Evolutionary conservation across 1,140 invertebrate species (phyloP).

Genomic region (Pseudobourletiella spinata): DNA sequence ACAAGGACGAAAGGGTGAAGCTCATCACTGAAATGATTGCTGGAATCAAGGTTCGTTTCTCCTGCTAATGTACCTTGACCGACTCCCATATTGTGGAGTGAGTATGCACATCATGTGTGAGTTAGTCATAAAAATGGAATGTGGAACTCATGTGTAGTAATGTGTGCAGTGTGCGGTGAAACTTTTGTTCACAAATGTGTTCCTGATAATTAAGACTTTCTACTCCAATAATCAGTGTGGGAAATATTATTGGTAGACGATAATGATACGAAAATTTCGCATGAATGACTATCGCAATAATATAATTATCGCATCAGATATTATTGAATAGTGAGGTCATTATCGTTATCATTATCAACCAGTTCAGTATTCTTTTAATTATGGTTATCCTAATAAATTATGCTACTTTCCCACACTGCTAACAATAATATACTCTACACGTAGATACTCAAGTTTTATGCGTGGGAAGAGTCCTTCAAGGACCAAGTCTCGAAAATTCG

Average conservation of each 20-base stretch:
- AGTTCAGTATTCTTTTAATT: too few species aligned
- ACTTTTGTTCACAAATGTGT: background rate
- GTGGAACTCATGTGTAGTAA: too few species aligned
- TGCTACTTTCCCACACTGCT: too few species aligned
- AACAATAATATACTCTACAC: background rate
- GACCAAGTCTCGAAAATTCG: constrained; percentile 36
- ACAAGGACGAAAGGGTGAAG: constrained; percentile 84
- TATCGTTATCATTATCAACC: too few species aligned
- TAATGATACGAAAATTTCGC: background rate
- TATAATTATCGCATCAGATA: background rate
- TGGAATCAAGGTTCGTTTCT: constrained; percentile 76
- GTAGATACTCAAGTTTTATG: constrained; percentile 37
- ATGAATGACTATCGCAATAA: background rate
- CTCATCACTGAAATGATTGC: constrained; percentile 91
- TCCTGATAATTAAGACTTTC: background rate
- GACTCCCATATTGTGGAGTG: too few species aligned
- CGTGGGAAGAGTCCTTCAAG: constrained; percentile 38
- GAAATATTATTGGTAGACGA: too few species aligned
- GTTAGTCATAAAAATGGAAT: too few species aligned
- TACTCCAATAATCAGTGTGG: background rate
- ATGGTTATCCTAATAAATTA: too few species aligned
- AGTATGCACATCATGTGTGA: too few species aligned
- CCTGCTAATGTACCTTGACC: background rate
- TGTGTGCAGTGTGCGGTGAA: too few species aligned
- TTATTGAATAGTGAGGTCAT: too few species aligned